A percentile compares a stretch with the other conserved stretches of the same genome.
phyloP scores from a whole-genome alignment of 2,797 vertebrate genomes.

The Notolabrus celidotus region DNA sequence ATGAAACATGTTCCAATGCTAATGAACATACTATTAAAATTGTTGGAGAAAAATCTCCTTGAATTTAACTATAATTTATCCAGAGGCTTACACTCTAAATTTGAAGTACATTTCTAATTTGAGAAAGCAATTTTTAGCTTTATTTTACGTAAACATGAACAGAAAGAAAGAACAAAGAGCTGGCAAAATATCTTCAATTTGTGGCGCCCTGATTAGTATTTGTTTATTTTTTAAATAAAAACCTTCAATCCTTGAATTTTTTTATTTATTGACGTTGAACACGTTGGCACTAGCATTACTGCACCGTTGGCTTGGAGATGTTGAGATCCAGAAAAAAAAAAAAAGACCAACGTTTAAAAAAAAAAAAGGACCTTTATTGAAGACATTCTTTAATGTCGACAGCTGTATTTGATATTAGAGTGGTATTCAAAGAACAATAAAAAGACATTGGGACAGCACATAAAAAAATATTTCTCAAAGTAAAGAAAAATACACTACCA shows the following conservation, averaged over 20 bases:
- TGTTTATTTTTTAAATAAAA: not conserved
- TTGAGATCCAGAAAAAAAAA: not conserved
- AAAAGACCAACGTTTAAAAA: conserved; percentile 55
- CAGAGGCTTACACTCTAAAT: too few relatives aligned
- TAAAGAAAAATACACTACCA: conserved; percentile 81
- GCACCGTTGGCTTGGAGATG: not conserved
- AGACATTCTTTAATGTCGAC: conserved; percentile 87
- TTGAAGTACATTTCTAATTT: too few relatives aligned
- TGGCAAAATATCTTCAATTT: not conserved
- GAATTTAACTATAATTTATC: too few relatives aligned
- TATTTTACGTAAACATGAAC: too few relatives aligned
- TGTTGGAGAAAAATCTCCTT: too few relatives aligned
- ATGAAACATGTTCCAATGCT: too few relatives aligned
- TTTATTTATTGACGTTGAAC: conserved; percentile 1
- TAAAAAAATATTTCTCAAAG: conserved; percentile 84
- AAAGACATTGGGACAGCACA: conserved; percentile 85
- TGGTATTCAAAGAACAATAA: conserved; percentile 90
- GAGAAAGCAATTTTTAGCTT: too few relatives aligned
- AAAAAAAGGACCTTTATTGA: conserved; percentile 83
- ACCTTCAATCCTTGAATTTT: not conserved
- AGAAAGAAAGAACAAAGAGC: too few relatives aligned
- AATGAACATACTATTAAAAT: too few relatives aligned
- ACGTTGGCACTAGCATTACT: not conserved
- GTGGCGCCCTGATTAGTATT: not conserved
- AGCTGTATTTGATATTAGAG: conserved; percentile 88